These are phyloP conservation scores for Caenorhabditis plicata DNA, from an alignment of 2,888 invertebrate genomes.

Conservation along the genomic window DNA sequence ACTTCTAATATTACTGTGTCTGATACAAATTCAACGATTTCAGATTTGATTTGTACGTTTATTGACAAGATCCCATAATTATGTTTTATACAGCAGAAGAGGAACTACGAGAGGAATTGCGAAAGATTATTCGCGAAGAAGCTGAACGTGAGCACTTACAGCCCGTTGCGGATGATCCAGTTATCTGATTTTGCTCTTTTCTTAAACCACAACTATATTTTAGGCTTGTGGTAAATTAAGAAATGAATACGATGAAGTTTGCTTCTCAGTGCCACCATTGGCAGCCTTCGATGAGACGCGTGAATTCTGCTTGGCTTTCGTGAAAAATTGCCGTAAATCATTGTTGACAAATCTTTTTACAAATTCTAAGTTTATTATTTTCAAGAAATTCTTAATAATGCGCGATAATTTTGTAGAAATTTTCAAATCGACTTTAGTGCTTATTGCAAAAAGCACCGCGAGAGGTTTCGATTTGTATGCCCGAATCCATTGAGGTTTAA, in stretches of 20 bases:
- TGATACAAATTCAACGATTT: too few species aligned
- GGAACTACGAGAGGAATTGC: conserved; percentile 22
- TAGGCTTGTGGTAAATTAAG: conserved; percentile 30
- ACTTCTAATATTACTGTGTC: too few species aligned
- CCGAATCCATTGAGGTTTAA: conserved; percentile 44
- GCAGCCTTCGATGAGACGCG: conserved; percentile 40
- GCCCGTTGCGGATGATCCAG: conserved; percentile 21
- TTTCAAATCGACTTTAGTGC: conserved; percentile 36
- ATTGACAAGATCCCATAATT: too few species aligned
- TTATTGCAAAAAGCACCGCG: conserved; percentile 39
- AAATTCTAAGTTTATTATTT: conserved; percentile 28
- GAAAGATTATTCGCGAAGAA: conserved; percentile 27
- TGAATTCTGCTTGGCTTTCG: conserved; percentile 44
- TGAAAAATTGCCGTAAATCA: conserved; percentile 33
- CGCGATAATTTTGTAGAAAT: conserved; percentile 14
- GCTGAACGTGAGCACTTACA: background rate
- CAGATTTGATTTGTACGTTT: too few species aligned
- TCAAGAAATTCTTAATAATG: background rate
- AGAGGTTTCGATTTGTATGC: conserved; percentile 42
- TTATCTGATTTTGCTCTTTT: background rate
- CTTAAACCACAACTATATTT: background rate
- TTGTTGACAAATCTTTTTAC: conserved; percentile 42
- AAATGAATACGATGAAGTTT: conserved; percentile 41
- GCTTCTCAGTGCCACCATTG: conserved; percentile 38
- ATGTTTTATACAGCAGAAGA: conserved; percentile 8